Conservation (phyloP, 2,888 invertebrate genomes). For the Stenodera caucasica region DNA sequence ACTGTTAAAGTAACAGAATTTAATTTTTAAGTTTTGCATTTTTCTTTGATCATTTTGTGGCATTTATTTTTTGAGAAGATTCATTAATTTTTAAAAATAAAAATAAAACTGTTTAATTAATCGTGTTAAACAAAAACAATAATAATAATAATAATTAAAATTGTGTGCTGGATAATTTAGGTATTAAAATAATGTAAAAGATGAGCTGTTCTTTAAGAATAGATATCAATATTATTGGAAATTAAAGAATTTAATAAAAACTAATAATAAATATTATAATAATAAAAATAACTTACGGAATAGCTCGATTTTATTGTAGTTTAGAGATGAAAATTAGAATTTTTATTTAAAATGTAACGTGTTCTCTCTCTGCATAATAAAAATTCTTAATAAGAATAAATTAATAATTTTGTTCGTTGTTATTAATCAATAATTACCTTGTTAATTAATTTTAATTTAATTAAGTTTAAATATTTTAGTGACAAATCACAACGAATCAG, state of each 20-base stretch:
- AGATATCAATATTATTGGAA: not conserved
- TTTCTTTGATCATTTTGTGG: not conserved
- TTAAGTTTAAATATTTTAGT: too few species aligned
- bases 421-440: too few species aligned
- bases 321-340: constrained; percentile 16
- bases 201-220: constrained; percentile 39
- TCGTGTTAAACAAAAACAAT: not conserved
- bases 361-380: constrained; percentile 12
- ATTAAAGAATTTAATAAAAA: not conserved
- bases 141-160: not conserved
- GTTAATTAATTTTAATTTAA: too few species aligned
- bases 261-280: not conserved
- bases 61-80: not conserved
- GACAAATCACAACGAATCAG: too few species aligned
- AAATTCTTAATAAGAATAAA: constrained; percentile 21
- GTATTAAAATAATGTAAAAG: constrained; percentile 27
- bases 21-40: not conserved
- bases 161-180: constrained; percentile 9
- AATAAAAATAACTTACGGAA: constrained; percentile 29
- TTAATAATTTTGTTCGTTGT: not conserved
- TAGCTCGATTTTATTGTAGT: constrained; percentile 30
- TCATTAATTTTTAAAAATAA: not conserved
- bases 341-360: constrained; percentile 22
- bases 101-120: not conserved
- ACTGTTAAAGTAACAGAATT: not conserved